Percentiles rank a stretch among this genome's conserved stretches.
Conservation (phyloP, 2,888 invertebrate species). For the Trichopoda pennipes region DNA sequence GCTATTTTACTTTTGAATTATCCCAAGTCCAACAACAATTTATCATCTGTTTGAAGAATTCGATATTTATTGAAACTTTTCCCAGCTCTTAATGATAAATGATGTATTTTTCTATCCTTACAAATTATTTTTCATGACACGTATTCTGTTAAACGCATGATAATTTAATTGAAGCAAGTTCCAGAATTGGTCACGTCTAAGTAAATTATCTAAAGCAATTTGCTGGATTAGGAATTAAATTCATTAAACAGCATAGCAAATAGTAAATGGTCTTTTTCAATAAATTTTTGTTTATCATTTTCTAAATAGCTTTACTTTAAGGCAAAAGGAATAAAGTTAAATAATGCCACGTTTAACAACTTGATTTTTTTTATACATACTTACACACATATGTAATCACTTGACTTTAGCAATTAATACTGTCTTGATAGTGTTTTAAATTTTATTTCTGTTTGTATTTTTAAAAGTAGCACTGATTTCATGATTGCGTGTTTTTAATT, state of each 20-base stretch:
- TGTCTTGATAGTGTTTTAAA: constrained; percentile 1
- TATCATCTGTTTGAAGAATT: too few species aligned
- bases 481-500: constrained; percentile 50
- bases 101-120: too few species aligned
- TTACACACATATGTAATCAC: constrained; percentile 21
- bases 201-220: neutral
- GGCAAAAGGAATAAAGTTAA: neutral
- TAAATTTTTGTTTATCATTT: neutral
- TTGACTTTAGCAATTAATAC: constrained; percentile 46
- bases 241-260: too few species aligned
- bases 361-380: neutral
- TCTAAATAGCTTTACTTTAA: neutral
- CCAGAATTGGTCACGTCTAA: constrained; percentile 15
- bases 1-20: too few species aligned
- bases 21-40: too few species aligned
- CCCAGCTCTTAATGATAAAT: too few species aligned
- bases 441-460: constrained; percentile 9
- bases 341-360: neutral
- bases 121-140: neutral
- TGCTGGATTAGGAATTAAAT: too few species aligned
- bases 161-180: neutral
- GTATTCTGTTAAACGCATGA: neutral
- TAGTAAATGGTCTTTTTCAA: neutral
- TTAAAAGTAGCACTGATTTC: constrained; percentile 42
- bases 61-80: too few species aligned